Conservation (phyloP, 1,140 invertebrate species). For the Heliconius himera region DNA sequence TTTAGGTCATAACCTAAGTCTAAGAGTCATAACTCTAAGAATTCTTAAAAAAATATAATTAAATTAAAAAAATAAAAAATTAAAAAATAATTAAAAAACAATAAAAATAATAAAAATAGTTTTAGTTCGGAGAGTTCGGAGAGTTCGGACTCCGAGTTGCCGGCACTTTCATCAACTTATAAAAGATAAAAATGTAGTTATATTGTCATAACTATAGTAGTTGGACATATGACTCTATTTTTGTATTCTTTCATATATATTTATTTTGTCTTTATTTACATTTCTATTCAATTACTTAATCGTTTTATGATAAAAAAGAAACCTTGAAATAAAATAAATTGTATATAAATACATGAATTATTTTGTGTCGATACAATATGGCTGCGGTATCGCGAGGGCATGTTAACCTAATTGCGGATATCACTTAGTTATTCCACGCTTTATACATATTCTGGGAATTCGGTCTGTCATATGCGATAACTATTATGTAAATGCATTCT, state of each 20-base stretch:
- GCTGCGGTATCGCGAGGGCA: background rate
- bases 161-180: no score
- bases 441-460: background rate
- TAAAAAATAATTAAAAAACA: no score
- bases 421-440: slow-evolving; percentile 2
- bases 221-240: no score
- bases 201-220: no score
- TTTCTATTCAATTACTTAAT: background rate
- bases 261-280: background rate
- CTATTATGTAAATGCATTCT: background rate
- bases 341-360: background rate
- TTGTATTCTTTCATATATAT: background rate
- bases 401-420: slow-evolving; percentile 3
- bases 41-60: no score
- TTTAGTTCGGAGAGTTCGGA: no score
- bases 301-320: background rate
- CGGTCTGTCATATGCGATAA: background rate
- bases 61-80: no score
- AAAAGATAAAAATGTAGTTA: no score
- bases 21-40: no score
- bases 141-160: no score
- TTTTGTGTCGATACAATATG: background rate
- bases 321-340: background rate
- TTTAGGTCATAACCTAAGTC: no score
- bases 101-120: no score